Base-by-base conservation (phyloP, 2,113 vertebrate genomes). In the Melanocharis versteri region DNA sequence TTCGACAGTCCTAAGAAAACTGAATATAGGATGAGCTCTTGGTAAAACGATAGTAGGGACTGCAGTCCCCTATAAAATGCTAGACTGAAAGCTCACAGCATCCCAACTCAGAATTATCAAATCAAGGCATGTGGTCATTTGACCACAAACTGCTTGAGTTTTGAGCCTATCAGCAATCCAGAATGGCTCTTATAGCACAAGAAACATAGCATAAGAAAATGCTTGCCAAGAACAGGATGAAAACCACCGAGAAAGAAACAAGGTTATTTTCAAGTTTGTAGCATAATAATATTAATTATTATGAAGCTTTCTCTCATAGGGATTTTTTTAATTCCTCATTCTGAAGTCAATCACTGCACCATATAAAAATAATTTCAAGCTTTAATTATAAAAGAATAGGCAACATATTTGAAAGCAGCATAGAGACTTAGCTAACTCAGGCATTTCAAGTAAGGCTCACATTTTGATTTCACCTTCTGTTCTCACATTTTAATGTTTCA, bases 321-420 rank as follows among this genome's bases (percentile, higher is more conserved):
- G 58, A 17, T 71, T 70, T 83, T 69, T 48, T 4, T 3, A 57
- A 77, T 86, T 73, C 53, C 42, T 85, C 39, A 35, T 83, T 90
- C 47, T 66, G n/a, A 81, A 87, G 42, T 81, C 40, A 75, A 42
- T 68, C 76, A 86, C 68, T 86, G 44, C 51, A 89, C n/a, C 57
- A 54, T 33, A 86, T 20, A 86, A 24, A 88, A 88, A 88, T 75
- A 78, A 87, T 95, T 65, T 90, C 76, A 94, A 81, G 72, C 47
- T 92, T 90, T 93, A 95, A 93, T 80, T 92, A 64, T 37, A 93
- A 70, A 87, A 92, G 61, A 94, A 90, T 35, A 90, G 68, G 56
- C 64, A 93, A 51, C 24, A 40, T 51, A 69, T 83, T 62, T 70
- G 64, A 93, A 83, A 93, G 77, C 60, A 89, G 58, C 56, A 66